phyloP scores from a whole-genome alignment of 2,888 invertebrate genomes.

The Agonum fuliginosum region DNA sequence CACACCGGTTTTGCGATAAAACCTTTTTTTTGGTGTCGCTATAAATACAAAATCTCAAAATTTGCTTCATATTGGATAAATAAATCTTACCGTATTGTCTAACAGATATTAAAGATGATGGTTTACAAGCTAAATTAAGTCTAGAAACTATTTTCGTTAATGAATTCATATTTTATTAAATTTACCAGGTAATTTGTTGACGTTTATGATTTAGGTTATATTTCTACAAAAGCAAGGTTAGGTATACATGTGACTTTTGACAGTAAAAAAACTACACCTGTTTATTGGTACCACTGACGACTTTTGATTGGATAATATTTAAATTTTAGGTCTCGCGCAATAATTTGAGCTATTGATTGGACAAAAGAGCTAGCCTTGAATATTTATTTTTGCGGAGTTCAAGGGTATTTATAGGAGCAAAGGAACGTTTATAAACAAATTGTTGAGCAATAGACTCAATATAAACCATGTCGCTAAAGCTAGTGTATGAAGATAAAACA shows the following conservation, averaged over 20 bases:
- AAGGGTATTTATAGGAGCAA: conserved; percentile 56
- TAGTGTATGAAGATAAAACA: conserved; percentile 29
- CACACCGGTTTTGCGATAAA: conserved; percentile 84
- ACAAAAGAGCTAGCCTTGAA: conserved; percentile 44
- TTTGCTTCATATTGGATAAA: neutral
- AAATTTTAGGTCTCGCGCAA: conserved; percentile 30
- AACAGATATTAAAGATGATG: conserved; percentile 64
- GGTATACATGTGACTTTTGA: conserved; percentile 12
- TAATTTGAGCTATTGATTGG: conserved; percentile 45
- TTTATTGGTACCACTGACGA: neutral
- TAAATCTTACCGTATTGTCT: conserved; percentile 5
- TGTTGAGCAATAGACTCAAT: conserved; percentile 53
- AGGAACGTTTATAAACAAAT: conserved; percentile 56
- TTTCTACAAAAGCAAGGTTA: conserved; percentile 1
- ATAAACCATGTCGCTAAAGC: conserved; percentile 41
- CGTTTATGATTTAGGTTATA: neutral
- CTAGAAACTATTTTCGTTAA: neutral
- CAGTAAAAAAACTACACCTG: conserved; percentile 32
- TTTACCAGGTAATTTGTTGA: neutral
- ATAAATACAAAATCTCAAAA: neutral
- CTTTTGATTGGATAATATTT: conserved; percentile 24
- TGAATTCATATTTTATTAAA: conserved; percentile 1
- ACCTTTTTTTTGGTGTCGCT: conserved; percentile 77
- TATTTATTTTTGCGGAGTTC: conserved; percentile 57
- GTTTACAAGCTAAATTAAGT: conserved; percentile 65